Base-by-base conservation (phyloP, 2,797 vertebrate species). In the Aulostomus chinensis region DNA sequence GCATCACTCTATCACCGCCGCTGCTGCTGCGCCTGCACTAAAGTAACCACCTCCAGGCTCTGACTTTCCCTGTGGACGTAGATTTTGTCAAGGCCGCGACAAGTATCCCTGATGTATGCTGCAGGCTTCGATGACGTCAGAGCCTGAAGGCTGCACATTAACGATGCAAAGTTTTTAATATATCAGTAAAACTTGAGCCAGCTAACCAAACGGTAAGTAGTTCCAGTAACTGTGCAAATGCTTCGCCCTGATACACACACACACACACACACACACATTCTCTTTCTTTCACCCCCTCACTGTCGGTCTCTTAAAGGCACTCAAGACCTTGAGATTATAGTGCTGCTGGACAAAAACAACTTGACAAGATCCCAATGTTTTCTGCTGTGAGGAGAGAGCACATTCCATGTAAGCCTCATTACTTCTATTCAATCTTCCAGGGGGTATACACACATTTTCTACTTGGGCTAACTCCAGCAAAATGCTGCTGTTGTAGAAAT, bases 351-450 rank as follows among this genome's bases (percentile, higher is more conserved):
- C 73, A 69, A 85, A 86, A 85, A 77, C 73, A 83, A 79, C 81
- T 70, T 80, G 69, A 85, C 80, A 79, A 64, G 58, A 77, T 78
- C 74, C 69, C 73, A 51, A 18, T 80, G 74, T 78, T 70, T 81
- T 75, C 63, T 66, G 65, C 60, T 60, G 68, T 41, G 64, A 21
- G 61, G 57, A 71, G 72, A 66, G 77, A 66, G 53, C 64, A 78
- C 82, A 87, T 84, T 85, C 81, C 77, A 73, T 72, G 64, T 57
- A 79, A 80, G 80, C 80, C 78, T 88, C 83, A 88, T 87, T 86
- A 83, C 76, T 75, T 51, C 76, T 73, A 78, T 88, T 86, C 75
- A 84, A 60, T 81, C 76, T 71, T 56, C 55, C 66, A 65, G 48
- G 55, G 73, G 70, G 52, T 42, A 56, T 42, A 34, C 41, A 52